Evolutionary conservation across 2,113 vertebrate species (phyloP).

Genomic region (Patagioenas fasciata): DNA sequence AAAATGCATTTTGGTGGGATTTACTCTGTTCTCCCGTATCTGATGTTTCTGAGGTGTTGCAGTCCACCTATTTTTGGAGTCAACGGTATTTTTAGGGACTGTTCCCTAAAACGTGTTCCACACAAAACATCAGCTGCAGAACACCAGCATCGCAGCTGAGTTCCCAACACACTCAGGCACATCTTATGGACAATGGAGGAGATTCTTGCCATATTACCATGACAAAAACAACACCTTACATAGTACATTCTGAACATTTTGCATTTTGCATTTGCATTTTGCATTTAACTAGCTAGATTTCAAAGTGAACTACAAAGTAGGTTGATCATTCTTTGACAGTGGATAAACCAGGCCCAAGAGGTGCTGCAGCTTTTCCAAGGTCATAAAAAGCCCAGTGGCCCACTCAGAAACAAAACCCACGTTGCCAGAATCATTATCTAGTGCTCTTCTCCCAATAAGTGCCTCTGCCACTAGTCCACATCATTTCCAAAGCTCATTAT

Average conservation of each 20-base stretch:
- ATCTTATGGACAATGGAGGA: background rate
- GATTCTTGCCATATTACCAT: background rate
- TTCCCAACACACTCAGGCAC: background rate
- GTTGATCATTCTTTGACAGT: background rate
- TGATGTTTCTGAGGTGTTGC: background rate
- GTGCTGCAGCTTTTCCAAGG: background rate
- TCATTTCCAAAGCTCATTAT: background rate
- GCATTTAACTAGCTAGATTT: conserved; percentile 15
- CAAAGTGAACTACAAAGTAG: conserved; percentile 28
- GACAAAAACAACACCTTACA: conserved; percentile 9
- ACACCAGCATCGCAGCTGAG: background rate
- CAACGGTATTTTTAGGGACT: background rate
- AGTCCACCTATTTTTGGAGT: background rate
- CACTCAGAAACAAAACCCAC: background rate
- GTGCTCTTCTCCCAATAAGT: background rate
- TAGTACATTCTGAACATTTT: background rate
- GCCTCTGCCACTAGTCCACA: background rate
- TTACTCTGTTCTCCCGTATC: background rate
- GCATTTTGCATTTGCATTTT: no score
- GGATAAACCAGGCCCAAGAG: conserved; percentile 2
- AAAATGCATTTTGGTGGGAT: background rate
- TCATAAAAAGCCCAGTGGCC: background rate
- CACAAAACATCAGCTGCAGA: background rate
- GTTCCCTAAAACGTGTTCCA: background rate
- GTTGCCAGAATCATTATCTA: background rate